A percentile compares a stretch with the other conserved stretches of the same genome.
Evolutionary conservation across 2,113 vertebrate species (phyloP).

Genomic region (Etia nguti): DNA sequence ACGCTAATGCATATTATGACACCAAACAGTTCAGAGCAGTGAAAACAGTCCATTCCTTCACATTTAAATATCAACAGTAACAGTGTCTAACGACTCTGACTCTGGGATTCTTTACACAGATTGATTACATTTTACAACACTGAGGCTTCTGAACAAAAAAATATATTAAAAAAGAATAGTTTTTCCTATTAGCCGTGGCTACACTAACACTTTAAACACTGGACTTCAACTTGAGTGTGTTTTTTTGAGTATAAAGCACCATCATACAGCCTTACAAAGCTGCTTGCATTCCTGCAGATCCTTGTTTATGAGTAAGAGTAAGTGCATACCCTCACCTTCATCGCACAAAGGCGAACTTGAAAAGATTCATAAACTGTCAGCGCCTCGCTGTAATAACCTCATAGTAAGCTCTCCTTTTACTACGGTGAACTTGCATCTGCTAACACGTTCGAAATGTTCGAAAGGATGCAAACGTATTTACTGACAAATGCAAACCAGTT

Average conservation of each 20-base stretch:
- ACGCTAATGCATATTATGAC: neutral
- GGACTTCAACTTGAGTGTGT: neutral
- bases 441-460: neutral
- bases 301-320: neutral
- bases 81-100: neutral
- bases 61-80: neutral
- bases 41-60: neutral
- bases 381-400: neutral
- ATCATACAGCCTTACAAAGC: neutral
- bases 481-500: constrained; percentile 10
- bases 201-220: neutral
- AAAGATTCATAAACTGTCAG: neutral
- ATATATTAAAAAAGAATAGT: neutral
- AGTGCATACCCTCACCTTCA: neutral
- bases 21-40: neutral
- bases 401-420: neutral
- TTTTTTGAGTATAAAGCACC: neutral
- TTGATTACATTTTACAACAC: neutral
- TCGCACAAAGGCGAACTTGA: neutral
- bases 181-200: neutral
- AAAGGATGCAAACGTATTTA: constrained; percentile 13
- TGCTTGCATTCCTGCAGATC: neutral
- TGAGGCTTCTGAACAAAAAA: neutral
- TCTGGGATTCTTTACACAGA: neutral
- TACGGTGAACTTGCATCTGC: neutral